Evolutionary conservation across 2,113 vertebrate species (phyloP), one percentile per base, ranked within the genome.

Genomic region (Lepisosteus osseus): DNA sequence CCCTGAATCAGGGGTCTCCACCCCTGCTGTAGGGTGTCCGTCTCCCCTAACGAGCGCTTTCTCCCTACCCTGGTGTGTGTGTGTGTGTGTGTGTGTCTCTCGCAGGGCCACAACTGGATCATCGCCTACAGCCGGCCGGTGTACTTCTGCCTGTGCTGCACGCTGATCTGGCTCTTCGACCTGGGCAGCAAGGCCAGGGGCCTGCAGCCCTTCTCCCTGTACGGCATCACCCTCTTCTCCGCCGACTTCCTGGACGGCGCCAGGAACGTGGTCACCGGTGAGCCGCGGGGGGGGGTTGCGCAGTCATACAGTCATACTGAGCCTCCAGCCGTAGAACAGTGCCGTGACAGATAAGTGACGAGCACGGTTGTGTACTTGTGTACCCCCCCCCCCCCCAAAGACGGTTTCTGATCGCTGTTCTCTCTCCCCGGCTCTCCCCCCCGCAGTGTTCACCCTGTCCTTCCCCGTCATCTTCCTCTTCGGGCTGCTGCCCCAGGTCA

Each of bases 401-500:
- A 4, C 43, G 4, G 6, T 47, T 4, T 43, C 7, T 13, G 29
- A 29, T 5, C 29, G 68, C 61, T 77, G 41, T 56, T 43, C 0
- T 71, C 70, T 76, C 51, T 54, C 3, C 6, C 45, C 40, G 29
- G 29, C 61, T 13, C 5, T 47, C 61, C 47, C 6, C 7, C 6
- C 4, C 8, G 63, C 88, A 96, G 95, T 95, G 61, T 94, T 96
- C 81, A 92, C 91, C 71, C 82, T 96, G 77, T 94, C 93, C 87
- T 96, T 96, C 82, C 95, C 95, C 0, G 87, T 90, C 74, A 87
- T 96, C 82, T 96, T 96, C 86, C 92, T 96, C 66, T 92, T 96
- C 76, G 95, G 95, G 73, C 91, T 95, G 80, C 88, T 96, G 82
- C 95, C 95, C 82, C 95, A 96, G 86, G 93, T 96, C 84, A 96